phyloP scores from a whole-genome alignment of 1,140 invertebrate species.

The Wasmannia auropunctata region DNA sequence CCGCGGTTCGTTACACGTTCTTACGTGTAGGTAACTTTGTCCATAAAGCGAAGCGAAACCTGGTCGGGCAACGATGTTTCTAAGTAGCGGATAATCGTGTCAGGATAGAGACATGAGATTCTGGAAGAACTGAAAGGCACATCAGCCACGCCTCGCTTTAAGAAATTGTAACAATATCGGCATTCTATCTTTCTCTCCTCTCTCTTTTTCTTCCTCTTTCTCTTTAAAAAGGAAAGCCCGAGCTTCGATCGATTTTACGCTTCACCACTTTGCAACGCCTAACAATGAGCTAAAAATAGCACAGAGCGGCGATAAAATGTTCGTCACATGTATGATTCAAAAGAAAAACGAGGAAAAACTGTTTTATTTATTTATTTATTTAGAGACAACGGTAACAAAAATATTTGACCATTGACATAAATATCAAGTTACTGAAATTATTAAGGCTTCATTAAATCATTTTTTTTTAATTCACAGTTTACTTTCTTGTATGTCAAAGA shows the following conservation, averaged over 20 bases:
- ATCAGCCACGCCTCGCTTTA: constrained; percentile 17
- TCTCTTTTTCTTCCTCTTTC: neutral
- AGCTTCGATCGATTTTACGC: constrained; percentile 39
- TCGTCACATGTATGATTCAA: neutral
- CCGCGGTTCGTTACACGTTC: neutral
- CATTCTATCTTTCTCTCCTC: neutral
- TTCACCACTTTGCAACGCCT: neutral
- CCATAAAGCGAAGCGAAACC: constrained; percentile 14
- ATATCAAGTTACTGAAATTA: neutral
- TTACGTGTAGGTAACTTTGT: neutral
- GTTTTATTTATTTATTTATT: constrained; percentile 16
- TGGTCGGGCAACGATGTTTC: neutral
- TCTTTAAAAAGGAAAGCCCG: constrained; percentile 15
- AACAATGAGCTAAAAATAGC: constrained; percentile 43
- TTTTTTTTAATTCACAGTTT: neutral
- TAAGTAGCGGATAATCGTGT: constrained; percentile 44
- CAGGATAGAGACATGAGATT: constrained; percentile 28
- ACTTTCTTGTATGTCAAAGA: neutral
- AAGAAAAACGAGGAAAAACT: neutral
- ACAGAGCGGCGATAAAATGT: constrained; percentile 8
- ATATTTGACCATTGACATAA: neutral
- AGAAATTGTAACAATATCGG: constrained; percentile 46
- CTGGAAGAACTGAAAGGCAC: neutral
- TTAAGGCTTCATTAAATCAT: neutral
- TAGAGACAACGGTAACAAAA: neutral